Evolutionary conservation across 2,113 vertebrate species (phyloP).

Genomic region (Vidua chalybeata): DNA sequence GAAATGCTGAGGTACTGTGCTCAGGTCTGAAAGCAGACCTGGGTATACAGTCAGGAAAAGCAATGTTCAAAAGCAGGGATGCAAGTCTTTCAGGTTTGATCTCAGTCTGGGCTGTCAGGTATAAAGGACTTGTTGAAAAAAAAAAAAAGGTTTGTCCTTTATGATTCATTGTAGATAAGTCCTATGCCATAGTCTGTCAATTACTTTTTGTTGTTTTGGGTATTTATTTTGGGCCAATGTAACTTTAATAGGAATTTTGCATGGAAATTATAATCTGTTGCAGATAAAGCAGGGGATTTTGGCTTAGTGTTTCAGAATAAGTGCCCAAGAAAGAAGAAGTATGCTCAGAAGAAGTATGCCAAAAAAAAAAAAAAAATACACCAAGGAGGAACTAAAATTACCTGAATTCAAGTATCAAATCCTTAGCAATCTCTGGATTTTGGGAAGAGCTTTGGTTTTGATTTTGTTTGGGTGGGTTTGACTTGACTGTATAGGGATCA

Average conservation of each 20-base stretch:
- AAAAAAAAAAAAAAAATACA: background rate
- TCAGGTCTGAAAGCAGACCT: background rate
- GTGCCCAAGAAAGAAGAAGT: background rate
- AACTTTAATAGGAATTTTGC: background rate
- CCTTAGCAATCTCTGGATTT: background rate
- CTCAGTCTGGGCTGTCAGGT: background rate
- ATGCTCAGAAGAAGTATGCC: background rate
- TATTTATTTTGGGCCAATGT: background rate
- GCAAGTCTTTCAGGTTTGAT: conserved; percentile 19
- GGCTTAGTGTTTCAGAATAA: background rate
- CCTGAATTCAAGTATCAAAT: background rate
- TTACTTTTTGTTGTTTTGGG: background rate
- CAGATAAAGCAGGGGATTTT: background rate
- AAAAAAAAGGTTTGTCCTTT: background rate
- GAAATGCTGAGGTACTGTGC: background rate
- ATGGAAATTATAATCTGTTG: background rate
- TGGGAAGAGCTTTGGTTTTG: background rate
- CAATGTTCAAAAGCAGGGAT: background rate
- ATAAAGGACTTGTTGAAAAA: background rate
- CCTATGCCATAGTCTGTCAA: background rate
- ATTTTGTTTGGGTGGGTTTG: background rate
- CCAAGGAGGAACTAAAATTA: background rate
- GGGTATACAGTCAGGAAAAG: background rate
- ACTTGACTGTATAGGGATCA: background rate
- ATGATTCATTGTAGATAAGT: background rate